Conservation (phyloP, 2,113 vertebrate genomes). For the Suncus etruscus region DNA sequence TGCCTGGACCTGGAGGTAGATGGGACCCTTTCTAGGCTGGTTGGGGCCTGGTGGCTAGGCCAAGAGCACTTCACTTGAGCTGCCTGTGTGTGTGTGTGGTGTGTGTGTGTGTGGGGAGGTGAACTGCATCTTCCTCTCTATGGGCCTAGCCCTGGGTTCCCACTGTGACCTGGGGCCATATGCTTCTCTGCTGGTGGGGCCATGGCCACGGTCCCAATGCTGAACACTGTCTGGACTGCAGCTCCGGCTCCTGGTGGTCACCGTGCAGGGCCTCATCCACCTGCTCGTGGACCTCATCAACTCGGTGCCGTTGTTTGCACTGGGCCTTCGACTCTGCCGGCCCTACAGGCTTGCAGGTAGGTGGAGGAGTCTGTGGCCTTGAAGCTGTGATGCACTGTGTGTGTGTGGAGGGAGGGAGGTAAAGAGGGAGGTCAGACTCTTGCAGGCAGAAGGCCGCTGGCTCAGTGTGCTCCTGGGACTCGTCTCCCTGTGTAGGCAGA, state of each 20-base stretch:
- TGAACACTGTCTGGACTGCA: conserved; percentile 70
- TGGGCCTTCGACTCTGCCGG: conserved; percentile 91
- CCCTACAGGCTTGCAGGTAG: conserved; percentile 94
- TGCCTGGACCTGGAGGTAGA: background rate
- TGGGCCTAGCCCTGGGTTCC: background rate
- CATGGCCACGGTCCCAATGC: background rate
- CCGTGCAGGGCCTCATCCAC: conserved; percentile 94
- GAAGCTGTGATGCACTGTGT: background rate
- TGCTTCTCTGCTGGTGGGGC: background rate
- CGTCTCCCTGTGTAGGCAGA: too few species aligned
- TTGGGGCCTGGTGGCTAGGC: background rate
- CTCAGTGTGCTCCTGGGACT: too few species aligned
- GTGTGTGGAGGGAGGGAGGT: too few species aligned
- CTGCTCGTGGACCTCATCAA: conserved; percentile 94
- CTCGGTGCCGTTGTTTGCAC: conserved; percentile 94
- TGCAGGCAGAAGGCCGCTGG: too few species aligned
- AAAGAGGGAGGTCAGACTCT: too few species aligned
- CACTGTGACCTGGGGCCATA: too few species aligned
- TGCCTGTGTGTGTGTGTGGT: too few species aligned
- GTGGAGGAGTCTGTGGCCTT: background rate
- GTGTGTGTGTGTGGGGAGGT: too few species aligned
- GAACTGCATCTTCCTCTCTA: background rate
- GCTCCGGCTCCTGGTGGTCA: conserved; percentile 95
- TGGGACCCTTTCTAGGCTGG: background rate
- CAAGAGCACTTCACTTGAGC: background rate